A percentile compares a stretch with the other conserved stretches of the same genome.
Evolutionary conservation across 64 coral and sea anemone genomes (phyloP).

Genomic region (Pachyseris speciosa): DNA sequence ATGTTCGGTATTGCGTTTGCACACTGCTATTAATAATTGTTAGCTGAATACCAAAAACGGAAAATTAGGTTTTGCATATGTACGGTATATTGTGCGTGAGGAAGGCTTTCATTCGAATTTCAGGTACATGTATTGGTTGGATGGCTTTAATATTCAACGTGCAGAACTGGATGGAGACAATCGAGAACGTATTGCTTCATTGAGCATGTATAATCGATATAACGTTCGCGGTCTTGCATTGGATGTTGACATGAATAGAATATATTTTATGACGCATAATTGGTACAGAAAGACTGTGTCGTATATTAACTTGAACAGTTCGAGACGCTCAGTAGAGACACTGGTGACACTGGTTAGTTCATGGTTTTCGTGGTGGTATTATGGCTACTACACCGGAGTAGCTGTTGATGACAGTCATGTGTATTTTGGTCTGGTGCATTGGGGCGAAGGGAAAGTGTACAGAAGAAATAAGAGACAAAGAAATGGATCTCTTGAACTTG

Average conservation of each 20-base stretch:
- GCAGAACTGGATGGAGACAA: conserved; percentile 32
- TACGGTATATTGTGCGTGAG: no score
- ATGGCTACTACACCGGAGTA: background rate
- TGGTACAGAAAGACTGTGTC: background rate
- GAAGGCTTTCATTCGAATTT: background rate
- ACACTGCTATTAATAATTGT: no score
- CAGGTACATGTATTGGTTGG: conserved; percentile 10
- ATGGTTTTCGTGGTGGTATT: background rate
- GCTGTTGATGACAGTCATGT: conserved; percentile 3
- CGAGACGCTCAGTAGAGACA: background rate
- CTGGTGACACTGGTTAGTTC: no score
- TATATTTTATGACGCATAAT: conserved; percentile 18
- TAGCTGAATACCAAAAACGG: no score
- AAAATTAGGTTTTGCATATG: no score
- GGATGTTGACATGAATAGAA: conserved; percentile 14
- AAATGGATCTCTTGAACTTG: background rate
- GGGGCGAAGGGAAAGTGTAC: background rate
- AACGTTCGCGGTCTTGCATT: conserved; percentile 12
- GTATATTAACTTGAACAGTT: background rate
- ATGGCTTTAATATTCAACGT: background rate
- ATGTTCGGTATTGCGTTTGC: no score
- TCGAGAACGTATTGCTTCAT: background rate
- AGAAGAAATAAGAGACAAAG: background rate
- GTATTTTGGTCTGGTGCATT: no score
- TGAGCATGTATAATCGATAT: background rate